Percentiles rank a stretch among this genome's conserved stretches.
Conservation (phyloP, 2,113 vertebrate genomes). For the Lampris incognitus region DNA sequence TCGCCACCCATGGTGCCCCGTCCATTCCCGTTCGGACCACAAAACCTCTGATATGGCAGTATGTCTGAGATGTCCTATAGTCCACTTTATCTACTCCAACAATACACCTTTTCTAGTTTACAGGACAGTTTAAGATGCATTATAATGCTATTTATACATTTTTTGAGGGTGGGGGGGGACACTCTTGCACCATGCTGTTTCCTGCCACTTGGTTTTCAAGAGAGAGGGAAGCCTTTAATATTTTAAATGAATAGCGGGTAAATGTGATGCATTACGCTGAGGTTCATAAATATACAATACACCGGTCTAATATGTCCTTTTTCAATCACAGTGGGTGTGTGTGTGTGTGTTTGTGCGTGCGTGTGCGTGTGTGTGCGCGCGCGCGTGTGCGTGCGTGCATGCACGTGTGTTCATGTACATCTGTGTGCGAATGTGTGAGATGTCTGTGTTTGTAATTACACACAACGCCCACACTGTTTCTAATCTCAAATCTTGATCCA, state of each 20-base stretch:
- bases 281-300: conserved; percentile 68
- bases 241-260: conserved; percentile 69
- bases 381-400: conserved; percentile 17
- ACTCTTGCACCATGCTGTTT: conserved; percentile 19
- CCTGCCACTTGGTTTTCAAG: not conserved
- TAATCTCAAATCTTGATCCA: not conserved
- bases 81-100: no score
- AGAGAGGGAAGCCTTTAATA: conserved; percentile 55
- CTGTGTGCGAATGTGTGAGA: conserved; percentile 6
- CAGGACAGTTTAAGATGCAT: not conserved
- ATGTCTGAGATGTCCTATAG: no score
- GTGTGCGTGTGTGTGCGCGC: conserved; percentile 23
- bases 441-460: conserved; percentile 1
- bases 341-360: conserved; percentile 1
- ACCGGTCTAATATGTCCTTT: conserved; percentile 45
- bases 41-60: no score
- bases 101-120: no score
- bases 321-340: conserved; percentile 11
- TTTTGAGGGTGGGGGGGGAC: conserved; percentile 17
- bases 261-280: conserved; percentile 62
- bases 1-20: no score
- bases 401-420: conserved; percentile 16
- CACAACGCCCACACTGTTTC: not conserved
- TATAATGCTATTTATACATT: not conserved
- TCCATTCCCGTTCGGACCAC: no score